Percentiles rank a stretch among this genome's conserved stretches.
phyloP scores from a whole-genome alignment of 2,113 vertebrate genomes.

The Podilymbus podiceps region DNA sequence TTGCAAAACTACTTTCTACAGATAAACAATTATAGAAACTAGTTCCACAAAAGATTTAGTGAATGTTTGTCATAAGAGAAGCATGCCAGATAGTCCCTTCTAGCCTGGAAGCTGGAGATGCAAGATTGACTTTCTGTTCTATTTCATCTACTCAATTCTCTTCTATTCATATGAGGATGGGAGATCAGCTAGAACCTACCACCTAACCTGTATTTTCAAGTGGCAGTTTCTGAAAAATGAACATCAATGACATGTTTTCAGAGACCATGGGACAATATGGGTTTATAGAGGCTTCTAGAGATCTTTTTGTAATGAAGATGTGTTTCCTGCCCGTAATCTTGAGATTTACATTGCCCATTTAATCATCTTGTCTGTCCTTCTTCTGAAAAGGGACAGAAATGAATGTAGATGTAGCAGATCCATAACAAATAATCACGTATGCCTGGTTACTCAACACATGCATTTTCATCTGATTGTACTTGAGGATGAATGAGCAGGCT shows the following conservation, averaged over 20 bases:
- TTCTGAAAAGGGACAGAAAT: background rate
- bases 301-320: background rate
- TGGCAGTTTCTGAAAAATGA: background rate
- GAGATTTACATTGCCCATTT: background rate
- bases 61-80: background rate
- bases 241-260: background rate
- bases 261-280: background rate
- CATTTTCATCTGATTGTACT: background rate
- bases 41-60: background rate
- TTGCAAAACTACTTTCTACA: background rate
- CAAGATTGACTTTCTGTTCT: background rate
- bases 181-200: background rate
- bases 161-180: background rate
- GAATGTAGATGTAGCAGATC: background rate
- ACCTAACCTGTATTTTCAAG: background rate
- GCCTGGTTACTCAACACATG: background rate
- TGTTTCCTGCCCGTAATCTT: background rate
- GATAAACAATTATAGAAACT: background rate
- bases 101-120: background rate
- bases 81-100: background rate
- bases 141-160: background rate
- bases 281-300: background rate
- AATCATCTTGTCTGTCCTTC: background rate
- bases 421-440: background rate
- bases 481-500: background rate